Conservation (phyloP, 2,888 invertebrate species). For the Griposia aprilina region DNA sequence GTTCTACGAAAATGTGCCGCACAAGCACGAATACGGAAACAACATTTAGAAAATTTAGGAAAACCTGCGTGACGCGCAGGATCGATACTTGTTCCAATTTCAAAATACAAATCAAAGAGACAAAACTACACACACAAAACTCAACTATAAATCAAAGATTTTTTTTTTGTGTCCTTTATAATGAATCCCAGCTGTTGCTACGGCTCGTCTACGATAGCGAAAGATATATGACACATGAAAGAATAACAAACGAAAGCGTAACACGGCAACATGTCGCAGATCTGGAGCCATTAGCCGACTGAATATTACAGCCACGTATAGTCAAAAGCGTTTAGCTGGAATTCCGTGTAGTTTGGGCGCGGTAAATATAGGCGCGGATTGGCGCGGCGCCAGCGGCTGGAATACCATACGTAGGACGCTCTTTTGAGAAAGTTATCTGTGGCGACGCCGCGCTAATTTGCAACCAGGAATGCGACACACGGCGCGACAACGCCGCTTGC, state of each 20-base stretch:
- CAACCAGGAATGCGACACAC: conserved; percentile 42
- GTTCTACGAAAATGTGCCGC: neutral
- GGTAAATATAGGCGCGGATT: conserved; percentile 65
- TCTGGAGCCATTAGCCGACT: conserved; percentile 30
- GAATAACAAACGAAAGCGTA: conserved; percentile 26
- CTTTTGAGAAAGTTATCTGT: conserved; percentile 68
- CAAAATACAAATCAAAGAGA: conserved; percentile 9
- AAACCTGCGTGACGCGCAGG: neutral
- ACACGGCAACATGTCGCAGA: conserved; percentile 11
- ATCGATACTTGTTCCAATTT: neutral
- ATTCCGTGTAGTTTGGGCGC: conserved; percentile 51
- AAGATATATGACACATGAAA: conserved; percentile 28
- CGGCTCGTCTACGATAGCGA: conserved; percentile 4
- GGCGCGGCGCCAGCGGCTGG: conserved; percentile 67
- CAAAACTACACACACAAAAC: conserved; percentile 7
- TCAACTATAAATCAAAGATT: conserved; percentile 24
- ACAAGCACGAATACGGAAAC: neutral
- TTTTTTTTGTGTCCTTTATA: conserved; percentile 4
- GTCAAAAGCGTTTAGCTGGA: conserved; percentile 57
- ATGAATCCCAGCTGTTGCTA: conserved; percentile 22
- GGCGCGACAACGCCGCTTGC: conserved; percentile 6
- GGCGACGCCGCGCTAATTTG: conserved; percentile 47
- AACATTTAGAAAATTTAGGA: neutral
- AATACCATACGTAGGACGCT: conserved; percentile 65
- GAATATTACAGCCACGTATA: conserved; percentile 48